These are phyloP conservation scores for Drosophila persimilis DNA, from an alignment of 1,140 invertebrate species.

Conservation along the genomic window DNA sequence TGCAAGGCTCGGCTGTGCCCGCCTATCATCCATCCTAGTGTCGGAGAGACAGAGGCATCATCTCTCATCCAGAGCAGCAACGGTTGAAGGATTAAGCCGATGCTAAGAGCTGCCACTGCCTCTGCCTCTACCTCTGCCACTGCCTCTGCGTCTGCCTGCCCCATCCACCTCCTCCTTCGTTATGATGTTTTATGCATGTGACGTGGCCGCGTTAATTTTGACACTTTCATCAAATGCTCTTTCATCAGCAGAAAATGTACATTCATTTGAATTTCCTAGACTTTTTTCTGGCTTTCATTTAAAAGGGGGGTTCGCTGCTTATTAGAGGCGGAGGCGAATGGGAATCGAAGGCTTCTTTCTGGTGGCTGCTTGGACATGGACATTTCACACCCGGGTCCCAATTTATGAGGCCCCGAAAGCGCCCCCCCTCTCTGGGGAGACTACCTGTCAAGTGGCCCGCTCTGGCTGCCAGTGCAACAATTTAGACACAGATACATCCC, in stretches of 20 bases:
- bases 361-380: constrained; percentile 11
- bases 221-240: constrained; percentile 65
- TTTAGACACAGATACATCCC: constrained; percentile 37
- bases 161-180: constrained; percentile 2
- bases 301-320: constrained; percentile 28
- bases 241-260: constrained; percentile 26
- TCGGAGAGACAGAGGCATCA: background rate
- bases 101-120: constrained; percentile 22
- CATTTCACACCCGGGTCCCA: constrained; percentile 55
- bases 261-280: constrained; percentile 23
- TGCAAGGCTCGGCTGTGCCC: background rate
- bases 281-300: background rate
- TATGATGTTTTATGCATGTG: constrained; percentile 55
- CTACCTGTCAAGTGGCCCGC: constrained; percentile 61
- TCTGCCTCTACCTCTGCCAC: background rate
- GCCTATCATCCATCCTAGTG: constrained; percentile 2
- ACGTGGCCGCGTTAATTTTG: constrained; percentile 44
- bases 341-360: background rate
- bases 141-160: no score
- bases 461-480: constrained; percentile 40
- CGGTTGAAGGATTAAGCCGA: constrained; percentile 51
- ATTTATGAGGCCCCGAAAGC: constrained; percentile 63
- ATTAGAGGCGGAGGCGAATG: constrained; percentile 47
- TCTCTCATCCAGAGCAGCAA: constrained; percentile 37
- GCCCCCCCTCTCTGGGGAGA: constrained; percentile 43